Evolutionary conservation across 2,797 vertebrate species (phyloP), one percentile per base, ranked within the genome.

Genomic region (Lateolabrax maculatus): DNA sequence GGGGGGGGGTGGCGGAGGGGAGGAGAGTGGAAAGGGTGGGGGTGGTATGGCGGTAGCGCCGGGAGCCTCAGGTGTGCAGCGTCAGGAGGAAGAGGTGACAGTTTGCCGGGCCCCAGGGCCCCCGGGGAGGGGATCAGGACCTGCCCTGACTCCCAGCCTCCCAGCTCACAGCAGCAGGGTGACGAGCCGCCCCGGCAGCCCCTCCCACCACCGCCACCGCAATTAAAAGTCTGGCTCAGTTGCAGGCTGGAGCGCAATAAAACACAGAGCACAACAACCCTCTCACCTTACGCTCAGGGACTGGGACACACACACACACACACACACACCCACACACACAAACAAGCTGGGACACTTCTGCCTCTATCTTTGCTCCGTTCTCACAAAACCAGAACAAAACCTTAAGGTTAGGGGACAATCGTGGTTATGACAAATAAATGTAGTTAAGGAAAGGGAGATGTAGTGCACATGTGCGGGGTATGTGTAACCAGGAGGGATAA

Each of bases 31-130:
- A 5, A 15, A 41, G n/a, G 15, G 31, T 8, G 11, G 51, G 19
- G 91, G 79, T n/a, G 84, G 66, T 1, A 71, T 75, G 77, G 83
- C 69, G 23, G 65, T 66, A 74, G 79, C 2, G 1, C 55, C 2
- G 46, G 73, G 84, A 92, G 92, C 90, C 94, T 95, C 98, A 97
- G 97, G 97, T 98, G 98, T 97, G 91, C 92, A 92, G 93, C 94
- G 94, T 95, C 97, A 96, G 90, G 90, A 90, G 92, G 90, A 94
- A 96, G 97, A 96, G 93, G 95, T 93, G 94, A 96, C 96, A 97
- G 96, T 95, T 92, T 92, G 94, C 93, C 94, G 93, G 95, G 92
- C 90, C 94, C 81, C 77, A 60, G 87, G 90, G 84, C 93, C 93
- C 90, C 89, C 21, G 2, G 96, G 96, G 95, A 90, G 36, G 67